These are phyloP conservation scores for Cydia strobilella DNA, from an alignment of 1,140 invertebrate species.

Conservation along the genomic window DNA sequence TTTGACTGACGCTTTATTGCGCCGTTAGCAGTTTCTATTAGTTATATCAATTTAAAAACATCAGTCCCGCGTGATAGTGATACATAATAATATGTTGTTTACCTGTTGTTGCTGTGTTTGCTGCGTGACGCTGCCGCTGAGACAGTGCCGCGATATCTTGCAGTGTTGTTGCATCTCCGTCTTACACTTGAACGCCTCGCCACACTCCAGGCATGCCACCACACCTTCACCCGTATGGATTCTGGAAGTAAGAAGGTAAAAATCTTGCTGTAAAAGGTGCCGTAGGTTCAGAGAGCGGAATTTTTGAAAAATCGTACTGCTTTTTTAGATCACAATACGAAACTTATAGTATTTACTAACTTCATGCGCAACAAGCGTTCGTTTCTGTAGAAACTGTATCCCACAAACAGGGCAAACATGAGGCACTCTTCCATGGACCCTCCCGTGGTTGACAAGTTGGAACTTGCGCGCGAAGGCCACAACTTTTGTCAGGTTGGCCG, in stretches of 20 bases:
- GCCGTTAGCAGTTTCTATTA: too few relatives aligned
- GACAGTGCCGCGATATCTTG: slow-evolving; percentile 82
- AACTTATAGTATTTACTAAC: too few relatives aligned
- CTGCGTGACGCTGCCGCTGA: slow-evolving; percentile 38
- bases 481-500: slow-evolving; percentile 84
- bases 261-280: neutral
- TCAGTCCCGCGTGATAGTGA: too few relatives aligned
- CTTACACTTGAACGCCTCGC: slow-evolving; percentile 87
- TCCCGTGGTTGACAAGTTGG: slow-evolving; percentile 90
- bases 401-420: slow-evolving; percentile 89
- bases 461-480: slow-evolving; percentile 91
- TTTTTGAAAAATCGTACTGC: too few relatives aligned
- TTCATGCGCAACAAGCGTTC: slow-evolving; percentile 89
- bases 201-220: slow-evolving; percentile 86
- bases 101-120: slow-evolving; percentile 50
- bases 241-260: slow-evolving; percentile 48
- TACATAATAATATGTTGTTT: too few relatives aligned
- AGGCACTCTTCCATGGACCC: slow-evolving; percentile 89
- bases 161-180: slow-evolving; percentile 85
- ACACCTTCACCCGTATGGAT: slow-evolving; percentile 71
- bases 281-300: too few relatives aligned
- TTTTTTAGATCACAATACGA: too few relatives aligned
- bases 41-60: too few relatives aligned
- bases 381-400: slow-evolving; percentile 91
- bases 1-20: too few relatives aligned